Evolutionary conservation across 2,888 invertebrate species (phyloP), one percentile per base, ranked within the genome.

Genomic region (Chymomyza procnemis): DNA sequence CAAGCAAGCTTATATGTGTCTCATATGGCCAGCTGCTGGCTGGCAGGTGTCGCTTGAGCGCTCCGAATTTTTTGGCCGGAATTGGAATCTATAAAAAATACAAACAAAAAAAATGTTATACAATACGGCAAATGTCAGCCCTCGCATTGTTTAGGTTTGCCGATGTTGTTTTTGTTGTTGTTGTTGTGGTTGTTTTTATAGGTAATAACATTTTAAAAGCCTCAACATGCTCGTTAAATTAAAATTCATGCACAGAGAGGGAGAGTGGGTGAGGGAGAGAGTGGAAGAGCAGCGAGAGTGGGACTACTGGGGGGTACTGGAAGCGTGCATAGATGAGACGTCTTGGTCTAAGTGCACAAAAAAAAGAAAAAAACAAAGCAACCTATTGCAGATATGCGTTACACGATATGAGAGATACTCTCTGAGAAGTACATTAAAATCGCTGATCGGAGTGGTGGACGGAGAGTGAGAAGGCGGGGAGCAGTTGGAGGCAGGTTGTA

Each of bases 191-290:
- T 46, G 71, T 54, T 81, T 84, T 84, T 84, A 84, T 84, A 79
- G 71, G 83, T 83, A 85, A 87, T 85, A 84, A 84, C 85, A 83
- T 87, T 84, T 87, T 80, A 80, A 87, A 79, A 80, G 83, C 80
- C 87, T 78, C 82, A 75, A 74, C 84, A 67, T 72, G 84, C 62
- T 72, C 72, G 76, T 85, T 70, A 75, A 79, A 79, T 80, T 74
- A 65, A 79, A 80, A 81, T 80, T 66, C 77, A 79, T 79, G 79
- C 82, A 73, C 30, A 22, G 21, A 2, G n/a, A 8, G 26, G 16
- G 21, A 3, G 34, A 4, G 58, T 6, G 41, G 19, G 4, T 18
- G 41, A 30, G 41, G 34, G 56, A 22, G n/a, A n/a, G n/a, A n/a
- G n/a, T 22, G 26, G 26, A 8, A 6, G 26, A 8, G 26, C 26